Percentiles rank a stretch among this genome's conserved stretches.
Evolutionary conservation across 2,113 vertebrate species (phyloP).

Genomic region (Alethe castanea): DNA sequence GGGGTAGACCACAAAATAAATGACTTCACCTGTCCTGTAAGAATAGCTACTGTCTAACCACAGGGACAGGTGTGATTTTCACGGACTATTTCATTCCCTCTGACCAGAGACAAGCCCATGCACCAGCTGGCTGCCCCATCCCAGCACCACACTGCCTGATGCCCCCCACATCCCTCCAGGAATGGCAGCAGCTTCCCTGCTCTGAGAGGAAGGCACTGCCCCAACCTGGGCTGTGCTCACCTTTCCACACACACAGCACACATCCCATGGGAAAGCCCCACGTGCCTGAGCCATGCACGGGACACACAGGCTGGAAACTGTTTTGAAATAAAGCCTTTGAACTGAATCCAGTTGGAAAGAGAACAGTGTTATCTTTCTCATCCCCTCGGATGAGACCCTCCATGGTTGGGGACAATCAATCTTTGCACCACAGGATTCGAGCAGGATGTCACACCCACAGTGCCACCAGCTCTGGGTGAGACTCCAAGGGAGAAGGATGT

Average conservation of each 20-base stretch:
- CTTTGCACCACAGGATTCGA: accelerated
- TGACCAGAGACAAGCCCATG: neutral
- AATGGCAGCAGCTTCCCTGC: neutral
- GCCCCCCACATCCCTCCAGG: neutral
- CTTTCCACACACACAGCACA: neutral
- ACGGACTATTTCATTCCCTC: neutral
- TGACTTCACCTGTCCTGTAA: neutral
- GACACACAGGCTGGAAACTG: neutral
- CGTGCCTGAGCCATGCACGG: accelerated
- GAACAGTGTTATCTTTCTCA: neutral
- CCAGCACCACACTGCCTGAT: neutral
- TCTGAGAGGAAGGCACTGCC: neutral
- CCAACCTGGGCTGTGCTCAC: accelerated
- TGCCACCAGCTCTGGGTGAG: accelerated
- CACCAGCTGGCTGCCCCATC: accelerated
- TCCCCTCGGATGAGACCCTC: accelerated
- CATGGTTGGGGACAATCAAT: neutral
- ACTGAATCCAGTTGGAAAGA: neutral
- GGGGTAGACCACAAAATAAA: neutral
- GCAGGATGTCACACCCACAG: neutral
- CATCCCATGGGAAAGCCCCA: neutral
- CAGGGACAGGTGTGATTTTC: accelerated
- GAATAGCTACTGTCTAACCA: neutral
- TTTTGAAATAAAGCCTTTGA: neutral
- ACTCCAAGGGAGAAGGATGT: neutral